Base-by-base conservation (phyloP, 2,797 vertebrate genomes). In the Myotis myotis region DNA sequence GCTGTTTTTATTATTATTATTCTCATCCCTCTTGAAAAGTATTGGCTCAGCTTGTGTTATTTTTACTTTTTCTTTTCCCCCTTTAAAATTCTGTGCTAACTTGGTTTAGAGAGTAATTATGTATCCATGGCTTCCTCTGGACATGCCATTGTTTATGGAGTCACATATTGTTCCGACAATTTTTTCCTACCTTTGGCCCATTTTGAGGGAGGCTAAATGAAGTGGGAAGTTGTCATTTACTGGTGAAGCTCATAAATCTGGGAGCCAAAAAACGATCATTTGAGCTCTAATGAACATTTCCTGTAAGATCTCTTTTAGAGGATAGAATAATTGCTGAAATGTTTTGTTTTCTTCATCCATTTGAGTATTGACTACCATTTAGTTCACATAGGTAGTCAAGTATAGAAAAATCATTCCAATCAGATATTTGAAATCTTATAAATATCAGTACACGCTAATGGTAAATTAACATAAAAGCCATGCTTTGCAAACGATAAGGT, bases 21-120 rank as follows among this genome's bases (percentile, higher is more conserved):
- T 30, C 20, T 30, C 20, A 57, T 49, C 22, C 11, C 16, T 7
- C 36, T 66, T 53, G 17, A 36, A 83, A 47, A 44, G 5, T 68
- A 51, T 68, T 96, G 87, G 53, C 30, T 82, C 41, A 41, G 47
- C 17, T 70, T 55, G 9, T 71, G 5, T 36, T 68, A 5, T 33
- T 64, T 41, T 94, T 53, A 33, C 51, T 64, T 51, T 62, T 49
- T 22, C 0, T 75, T 53, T 47, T 16, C 7, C 12, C 20, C 25
- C 74, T 75, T 94, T 85, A 87, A 96, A 87, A 30, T 81, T 30
- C 8, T 47, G 10, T 41, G 55, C 81, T 96, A 87, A 92, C 92
- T 92, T 95, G 17, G 6, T 68, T 90, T 93, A 66, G 19, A 75
- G 51, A 80, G 25, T 70, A 86, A 94, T 87, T 89, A 71, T 94